Evolutionary conservation across 2,113 vertebrate genomes (phyloP).

Genomic region (Dendrocopos noguchii): DNA sequence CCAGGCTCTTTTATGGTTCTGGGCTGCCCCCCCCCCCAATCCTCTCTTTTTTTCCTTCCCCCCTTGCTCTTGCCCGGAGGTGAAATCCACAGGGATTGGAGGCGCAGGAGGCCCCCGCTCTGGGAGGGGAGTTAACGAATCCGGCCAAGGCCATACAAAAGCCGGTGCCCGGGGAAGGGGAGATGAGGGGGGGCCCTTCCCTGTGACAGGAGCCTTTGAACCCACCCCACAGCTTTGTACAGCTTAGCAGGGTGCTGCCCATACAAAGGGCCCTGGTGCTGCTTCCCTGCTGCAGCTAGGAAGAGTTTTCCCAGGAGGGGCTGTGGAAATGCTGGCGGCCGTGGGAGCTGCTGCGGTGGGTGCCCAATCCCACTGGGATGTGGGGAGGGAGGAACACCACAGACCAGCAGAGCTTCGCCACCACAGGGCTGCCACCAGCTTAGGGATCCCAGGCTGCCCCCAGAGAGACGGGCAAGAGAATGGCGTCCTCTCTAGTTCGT

Average conservation of each 20-base stretch:
- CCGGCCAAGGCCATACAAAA: constrained; percentile 68
- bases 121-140: constrained; percentile 62
- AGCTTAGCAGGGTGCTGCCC: constrained; percentile 64
- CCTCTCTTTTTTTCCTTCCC: background rate
- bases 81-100: constrained; percentile 65
- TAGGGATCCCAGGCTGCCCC: background rate
- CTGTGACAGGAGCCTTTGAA: constrained; percentile 54
- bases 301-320: constrained; percentile 53
- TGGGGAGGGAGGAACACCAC: background rate
- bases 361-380: accelerated
- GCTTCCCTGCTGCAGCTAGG: background rate
- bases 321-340: accelerated
- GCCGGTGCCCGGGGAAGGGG: constrained; percentile 45
- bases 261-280: constrained; percentile 55
- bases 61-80: constrained; percentile 60
- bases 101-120: constrained; percentile 55
- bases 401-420: background rate
- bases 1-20: constrained; percentile 48
- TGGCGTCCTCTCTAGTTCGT: background rate
- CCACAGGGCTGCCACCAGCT: background rate
- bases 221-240: constrained; percentile 50
- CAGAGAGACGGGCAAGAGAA: background rate
- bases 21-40: background rate
- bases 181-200: constrained; percentile 47
- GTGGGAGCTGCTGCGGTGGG: background rate